These are phyloP conservation scores for Protophormia terraenovae DNA, from an alignment of 2,888 invertebrate genomes.

Conservation along the genomic window DNA sequence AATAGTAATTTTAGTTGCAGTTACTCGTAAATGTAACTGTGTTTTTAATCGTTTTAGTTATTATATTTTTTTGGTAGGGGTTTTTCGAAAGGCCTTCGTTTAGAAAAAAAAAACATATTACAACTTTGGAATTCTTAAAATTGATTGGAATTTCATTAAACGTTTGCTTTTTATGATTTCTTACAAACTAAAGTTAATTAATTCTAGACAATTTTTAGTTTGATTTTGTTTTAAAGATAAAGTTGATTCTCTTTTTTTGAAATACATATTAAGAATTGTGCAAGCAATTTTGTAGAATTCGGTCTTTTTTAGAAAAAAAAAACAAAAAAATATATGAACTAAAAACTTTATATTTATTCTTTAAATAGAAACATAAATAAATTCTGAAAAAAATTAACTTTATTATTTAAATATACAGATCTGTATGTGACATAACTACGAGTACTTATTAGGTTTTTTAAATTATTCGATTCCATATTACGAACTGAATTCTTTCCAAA, in stretches of 20 bases:
- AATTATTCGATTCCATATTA: too few relatives aligned
- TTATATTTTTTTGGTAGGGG: constrained; percentile 30
- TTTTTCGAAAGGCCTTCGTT: constrained; percentile 59
- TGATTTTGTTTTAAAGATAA: constrained; percentile 6
- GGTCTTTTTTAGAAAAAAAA: not conserved
- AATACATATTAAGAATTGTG: not conserved
- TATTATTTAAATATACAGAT: too few relatives aligned
- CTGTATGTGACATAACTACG: too few relatives aligned
- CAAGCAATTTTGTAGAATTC: not conserved
- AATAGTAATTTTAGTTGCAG: not conserved
- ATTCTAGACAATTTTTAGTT: constrained; percentile 43
- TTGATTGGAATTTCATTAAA: constrained; percentile 27
- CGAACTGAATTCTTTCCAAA: too few relatives aligned
- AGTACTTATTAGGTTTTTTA: too few relatives aligned
- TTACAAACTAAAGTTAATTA: constrained; percentile 28
- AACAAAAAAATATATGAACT: not conserved
- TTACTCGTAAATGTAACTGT: not conserved
- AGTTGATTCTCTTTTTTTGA: not conserved
- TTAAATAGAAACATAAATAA: not conserved
- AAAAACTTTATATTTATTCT: not conserved
- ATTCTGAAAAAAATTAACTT: too few relatives aligned
- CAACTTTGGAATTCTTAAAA: constrained; percentile 52
- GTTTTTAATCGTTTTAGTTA: not conserved
- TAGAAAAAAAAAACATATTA: constrained; percentile 1
- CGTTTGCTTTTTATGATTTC: not conserved